Percentiles rank a stretch among this genome's conserved stretches.
Conservation (phyloP, 2,888 invertebrate species). For the Scelioninae gen. 2 region DNA sequence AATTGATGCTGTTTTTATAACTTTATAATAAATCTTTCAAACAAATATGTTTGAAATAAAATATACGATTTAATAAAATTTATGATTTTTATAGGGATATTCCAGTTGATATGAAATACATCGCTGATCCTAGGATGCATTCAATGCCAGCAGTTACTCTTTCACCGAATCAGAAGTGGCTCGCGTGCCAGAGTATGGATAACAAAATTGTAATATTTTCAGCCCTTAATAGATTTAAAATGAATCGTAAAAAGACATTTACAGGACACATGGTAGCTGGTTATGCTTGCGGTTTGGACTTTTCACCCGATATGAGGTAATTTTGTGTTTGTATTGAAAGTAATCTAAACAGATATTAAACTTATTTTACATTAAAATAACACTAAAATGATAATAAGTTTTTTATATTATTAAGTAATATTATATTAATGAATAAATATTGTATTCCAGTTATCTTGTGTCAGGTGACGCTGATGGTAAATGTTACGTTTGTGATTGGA, state of each 20-base stretch:
- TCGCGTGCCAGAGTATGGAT: constrained; percentile 99
- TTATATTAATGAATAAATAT: background rate
- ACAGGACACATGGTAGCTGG: constrained; percentile 99
- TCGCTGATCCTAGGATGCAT: constrained; percentile 99
- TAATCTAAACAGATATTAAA: too few species aligned
- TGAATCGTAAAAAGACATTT: constrained; percentile 98
- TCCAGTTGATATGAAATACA: constrained; percentile 99
- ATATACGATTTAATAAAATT: too few species aligned
- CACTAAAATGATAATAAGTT: too few species aligned
- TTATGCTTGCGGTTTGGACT: constrained; percentile 97
- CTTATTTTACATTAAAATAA: too few species aligned
- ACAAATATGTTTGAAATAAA: too few species aligned
- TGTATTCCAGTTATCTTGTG: constrained; percentile 88
- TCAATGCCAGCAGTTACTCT: constrained; percentile 97
- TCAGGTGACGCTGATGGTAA: constrained; percentile 99
- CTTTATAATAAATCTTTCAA: too few species aligned
- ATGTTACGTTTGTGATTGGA: constrained; percentile 99
- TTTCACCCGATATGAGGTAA: constrained; percentile 98
- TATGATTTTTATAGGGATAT: constrained; percentile 80
- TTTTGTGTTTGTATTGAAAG: background rate
- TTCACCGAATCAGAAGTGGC: constrained; percentile 98
- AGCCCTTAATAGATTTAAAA: constrained; percentile 96
- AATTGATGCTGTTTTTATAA: too few species aligned
- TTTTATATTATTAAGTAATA: background rate
- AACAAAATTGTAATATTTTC: constrained; percentile 99